These are phyloP conservation scores for Gastrophryne carolinensis DNA, from an alignment of 2,797 vertebrate species.

Conservation along the genomic window DNA sequence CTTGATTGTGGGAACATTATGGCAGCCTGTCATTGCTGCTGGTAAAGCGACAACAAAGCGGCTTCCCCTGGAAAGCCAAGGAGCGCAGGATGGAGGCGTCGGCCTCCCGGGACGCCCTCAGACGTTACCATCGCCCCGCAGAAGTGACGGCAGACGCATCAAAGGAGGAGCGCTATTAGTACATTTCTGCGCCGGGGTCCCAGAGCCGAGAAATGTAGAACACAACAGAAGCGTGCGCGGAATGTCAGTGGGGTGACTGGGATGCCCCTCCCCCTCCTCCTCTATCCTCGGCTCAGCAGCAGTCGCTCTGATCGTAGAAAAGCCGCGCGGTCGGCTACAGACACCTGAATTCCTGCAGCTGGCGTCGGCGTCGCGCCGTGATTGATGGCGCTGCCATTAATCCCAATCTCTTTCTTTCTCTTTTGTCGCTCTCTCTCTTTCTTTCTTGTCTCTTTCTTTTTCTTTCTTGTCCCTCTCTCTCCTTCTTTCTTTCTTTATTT, in stretches of 20 bases:
- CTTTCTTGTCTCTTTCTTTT: too few relatives aligned
- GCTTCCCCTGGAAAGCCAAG: neutral
- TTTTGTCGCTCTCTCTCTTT: too few relatives aligned
- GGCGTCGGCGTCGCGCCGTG: neutral
- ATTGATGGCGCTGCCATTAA: conserved; percentile 42
- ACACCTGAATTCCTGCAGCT: conserved; percentile 4
- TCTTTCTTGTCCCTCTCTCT: too few relatives aligned
- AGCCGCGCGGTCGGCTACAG: neutral
- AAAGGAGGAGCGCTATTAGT: neutral
- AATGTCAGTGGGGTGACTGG: too few relatives aligned
- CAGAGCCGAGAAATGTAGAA: neutral
- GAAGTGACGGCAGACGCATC: conserved; percentile 7
- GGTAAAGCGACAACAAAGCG: neutral
- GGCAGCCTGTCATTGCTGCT: too few relatives aligned
- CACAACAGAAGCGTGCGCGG: neutral
- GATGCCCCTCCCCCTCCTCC: too few relatives aligned
- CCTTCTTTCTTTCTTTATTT: too few relatives aligned
- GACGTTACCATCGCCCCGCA: conserved; percentile 16
- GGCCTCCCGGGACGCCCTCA: neutral
- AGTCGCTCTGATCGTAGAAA: neutral
- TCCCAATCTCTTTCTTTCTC: too few relatives aligned
- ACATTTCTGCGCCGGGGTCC: too few relatives aligned
- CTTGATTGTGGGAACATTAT: too few relatives aligned
- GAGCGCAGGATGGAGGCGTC: too few relatives aligned
- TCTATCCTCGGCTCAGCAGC: neutral